Evolutionary conservation across 2,113 vertebrate genomes (phyloP).

Genomic region (Strigops habroptila): DNA sequence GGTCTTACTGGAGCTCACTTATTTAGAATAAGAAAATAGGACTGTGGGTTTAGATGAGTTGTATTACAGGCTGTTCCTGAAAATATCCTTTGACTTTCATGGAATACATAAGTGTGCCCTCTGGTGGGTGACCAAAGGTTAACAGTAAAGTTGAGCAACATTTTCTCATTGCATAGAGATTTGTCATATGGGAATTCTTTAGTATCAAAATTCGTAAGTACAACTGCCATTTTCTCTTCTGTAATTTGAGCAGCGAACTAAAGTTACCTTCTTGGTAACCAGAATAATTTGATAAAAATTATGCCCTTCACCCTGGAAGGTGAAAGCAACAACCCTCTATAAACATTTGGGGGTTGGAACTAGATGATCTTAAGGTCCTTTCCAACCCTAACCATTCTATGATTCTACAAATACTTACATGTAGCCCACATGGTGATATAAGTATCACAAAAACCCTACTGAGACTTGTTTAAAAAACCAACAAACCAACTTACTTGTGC

Average conservation of each 20-base stretch:
- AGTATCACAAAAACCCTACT: neutral
- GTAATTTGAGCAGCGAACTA: neutral
- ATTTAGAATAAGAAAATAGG: fast-evolving
- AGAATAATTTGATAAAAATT: neutral
- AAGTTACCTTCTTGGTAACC: neutral
- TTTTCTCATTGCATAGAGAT: neutral
- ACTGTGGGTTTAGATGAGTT: neutral
- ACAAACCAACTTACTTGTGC: neutral
- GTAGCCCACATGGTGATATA: too few species aligned
- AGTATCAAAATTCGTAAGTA: neutral
- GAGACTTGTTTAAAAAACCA: neutral
- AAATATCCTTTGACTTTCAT: neutral
- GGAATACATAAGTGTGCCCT: neutral
- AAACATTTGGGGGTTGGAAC: neutral
- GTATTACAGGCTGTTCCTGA: neutral
- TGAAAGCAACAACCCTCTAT: neutral
- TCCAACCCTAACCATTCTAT: neutral
- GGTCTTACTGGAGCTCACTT: neutral
- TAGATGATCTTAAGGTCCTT: neutral
- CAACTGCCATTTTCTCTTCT: neutral
- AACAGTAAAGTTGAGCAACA: neutral
- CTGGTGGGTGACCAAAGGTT: constrained; percentile 7
- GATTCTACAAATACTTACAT: neutral
- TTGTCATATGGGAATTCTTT: neutral
- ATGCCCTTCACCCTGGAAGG: neutral